A percentile compares a stretch with the other conserved stretches of the same genome.
Evolutionary conservation across 2,888 invertebrate genomes (phyloP).

Genomic region (Ferrisia virgata): DNA sequence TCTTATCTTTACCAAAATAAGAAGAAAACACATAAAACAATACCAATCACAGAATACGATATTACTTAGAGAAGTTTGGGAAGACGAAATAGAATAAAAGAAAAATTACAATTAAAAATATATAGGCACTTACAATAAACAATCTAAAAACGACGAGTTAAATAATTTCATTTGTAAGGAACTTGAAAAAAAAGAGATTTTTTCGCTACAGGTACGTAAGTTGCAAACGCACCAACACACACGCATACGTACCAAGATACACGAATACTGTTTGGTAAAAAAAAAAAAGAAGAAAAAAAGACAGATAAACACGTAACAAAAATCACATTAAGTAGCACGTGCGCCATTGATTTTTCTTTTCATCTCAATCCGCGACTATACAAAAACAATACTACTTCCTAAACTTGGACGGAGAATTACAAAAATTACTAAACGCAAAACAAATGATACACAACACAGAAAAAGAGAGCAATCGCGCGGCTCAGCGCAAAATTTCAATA

Average conservation of each 20-base stretch:
- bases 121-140: background rate
- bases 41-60: conserved; percentile 40
- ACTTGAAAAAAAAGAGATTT: background rate
- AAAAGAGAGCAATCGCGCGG: conserved; percentile 26
- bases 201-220: background rate
- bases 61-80: background rate
- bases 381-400: background rate
- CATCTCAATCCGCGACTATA: background rate
- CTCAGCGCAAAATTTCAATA: background rate
- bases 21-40: background rate
- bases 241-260: background rate
- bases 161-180: conserved; percentile 24
- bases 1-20: background rate
- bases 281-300: background rate
- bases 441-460: background rate
- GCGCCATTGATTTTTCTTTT: background rate
- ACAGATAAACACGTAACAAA: background rate
- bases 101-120: background rate
- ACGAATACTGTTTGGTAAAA: background rate
- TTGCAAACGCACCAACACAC: no score
- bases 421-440: background rate
- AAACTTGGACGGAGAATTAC: conserved; percentile 20
- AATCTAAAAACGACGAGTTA: conserved; percentile 1
- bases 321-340: background rate
- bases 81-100: background rate